A percentile compares a stretch with the other conserved stretches of the same genome.
Conservation (phyloP, 2,888 invertebrate species). For the Callimorpha dominula region DNA sequence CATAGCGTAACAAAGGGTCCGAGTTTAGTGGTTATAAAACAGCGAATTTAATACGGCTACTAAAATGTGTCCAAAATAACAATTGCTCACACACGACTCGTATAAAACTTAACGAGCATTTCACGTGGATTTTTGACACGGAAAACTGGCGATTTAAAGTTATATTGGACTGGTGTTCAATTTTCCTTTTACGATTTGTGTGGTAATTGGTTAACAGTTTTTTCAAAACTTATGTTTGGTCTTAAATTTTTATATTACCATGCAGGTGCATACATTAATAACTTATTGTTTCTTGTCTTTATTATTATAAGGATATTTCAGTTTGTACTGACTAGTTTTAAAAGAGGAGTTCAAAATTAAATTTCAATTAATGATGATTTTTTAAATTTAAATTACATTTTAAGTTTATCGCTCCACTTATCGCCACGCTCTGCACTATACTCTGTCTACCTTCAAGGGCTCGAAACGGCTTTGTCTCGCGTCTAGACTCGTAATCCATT, state of each 20-base stretch:
- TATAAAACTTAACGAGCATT: slow-evolving; percentile 48
- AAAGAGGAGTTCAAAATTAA: not conserved
- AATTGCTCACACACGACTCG: slow-evolving; percentile 44
- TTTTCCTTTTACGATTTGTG: slow-evolving; percentile 38
- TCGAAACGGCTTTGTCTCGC: slow-evolving; percentile 80
- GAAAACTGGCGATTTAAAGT: slow-evolving; percentile 44
- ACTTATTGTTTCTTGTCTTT: not conserved
- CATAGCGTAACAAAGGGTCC: slow-evolving; percentile 60
- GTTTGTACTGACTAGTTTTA: not conserved
- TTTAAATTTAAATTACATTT: not conserved
- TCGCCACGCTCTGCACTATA: slow-evolving; percentile 22
- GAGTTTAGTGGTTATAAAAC: slow-evolving; percentile 49
- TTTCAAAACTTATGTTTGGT: not conserved
- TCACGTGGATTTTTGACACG: slow-evolving; percentile 43
- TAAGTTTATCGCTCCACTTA: slow-evolving; percentile 41
- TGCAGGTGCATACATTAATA: no score
- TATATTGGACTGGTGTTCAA: slow-evolving; percentile 26
- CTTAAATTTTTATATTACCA: no score
- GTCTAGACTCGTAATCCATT: slow-evolving; percentile 85
- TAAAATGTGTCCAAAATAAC: slow-evolving; percentile 51
- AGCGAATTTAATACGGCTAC: slow-evolving; percentile 49
- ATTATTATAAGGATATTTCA: not conserved
- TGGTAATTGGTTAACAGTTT: slow-evolving; percentile 9
- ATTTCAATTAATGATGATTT: no score
- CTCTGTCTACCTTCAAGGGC: slow-evolving; percentile 60